phyloP scores from a whole-genome alignment of 2,797 vertebrate species.

The Xyrichtys novacula region DNA sequence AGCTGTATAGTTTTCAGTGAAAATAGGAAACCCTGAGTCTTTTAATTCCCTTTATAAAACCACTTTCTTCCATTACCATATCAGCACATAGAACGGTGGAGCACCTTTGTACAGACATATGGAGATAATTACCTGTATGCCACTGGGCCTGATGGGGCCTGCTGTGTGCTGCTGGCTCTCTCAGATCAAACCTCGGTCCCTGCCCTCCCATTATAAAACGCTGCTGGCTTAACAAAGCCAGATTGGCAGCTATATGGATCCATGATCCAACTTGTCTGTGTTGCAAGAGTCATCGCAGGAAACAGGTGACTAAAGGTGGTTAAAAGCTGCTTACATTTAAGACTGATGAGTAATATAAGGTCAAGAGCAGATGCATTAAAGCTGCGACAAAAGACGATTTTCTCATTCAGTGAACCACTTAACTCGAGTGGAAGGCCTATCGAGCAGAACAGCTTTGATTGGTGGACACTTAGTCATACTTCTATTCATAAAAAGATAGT shows the following conservation, averaged over 20 bases:
- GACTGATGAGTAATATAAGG: background rate
- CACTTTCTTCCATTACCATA: constrained; percentile 18
- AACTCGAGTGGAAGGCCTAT: no score
- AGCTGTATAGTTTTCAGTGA: constrained; percentile 17
- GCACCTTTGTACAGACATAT: constrained; percentile 37
- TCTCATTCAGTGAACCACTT: no score
- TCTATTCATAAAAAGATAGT: no score
- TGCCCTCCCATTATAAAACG: constrained; percentile 38
- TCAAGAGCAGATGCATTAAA: background rate
- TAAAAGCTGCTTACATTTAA: background rate
- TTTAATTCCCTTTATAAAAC: constrained; percentile 32
- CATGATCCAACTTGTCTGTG: constrained; percentile 56
- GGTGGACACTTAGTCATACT: no score
- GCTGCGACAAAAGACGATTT: background rate
- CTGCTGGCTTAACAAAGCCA: constrained; percentile 30
- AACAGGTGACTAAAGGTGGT: constrained; percentile 15
- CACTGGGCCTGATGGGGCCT: constrained; percentile 35
- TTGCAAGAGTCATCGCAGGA: constrained; percentile 41
- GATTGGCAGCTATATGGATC: constrained; percentile 40
- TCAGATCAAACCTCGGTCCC: constrained; percentile 35
- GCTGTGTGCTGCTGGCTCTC: constrained; percentile 25
- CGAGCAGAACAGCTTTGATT: no score
- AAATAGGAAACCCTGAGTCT: constrained; percentile 31
- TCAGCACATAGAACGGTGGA: constrained; percentile 2
- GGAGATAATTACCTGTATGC: constrained; percentile 32